These are phyloP conservation scores for Grallaria varia DNA, from an alignment of 2,113 vertebrate species.

Conservation along the genomic window DNA sequence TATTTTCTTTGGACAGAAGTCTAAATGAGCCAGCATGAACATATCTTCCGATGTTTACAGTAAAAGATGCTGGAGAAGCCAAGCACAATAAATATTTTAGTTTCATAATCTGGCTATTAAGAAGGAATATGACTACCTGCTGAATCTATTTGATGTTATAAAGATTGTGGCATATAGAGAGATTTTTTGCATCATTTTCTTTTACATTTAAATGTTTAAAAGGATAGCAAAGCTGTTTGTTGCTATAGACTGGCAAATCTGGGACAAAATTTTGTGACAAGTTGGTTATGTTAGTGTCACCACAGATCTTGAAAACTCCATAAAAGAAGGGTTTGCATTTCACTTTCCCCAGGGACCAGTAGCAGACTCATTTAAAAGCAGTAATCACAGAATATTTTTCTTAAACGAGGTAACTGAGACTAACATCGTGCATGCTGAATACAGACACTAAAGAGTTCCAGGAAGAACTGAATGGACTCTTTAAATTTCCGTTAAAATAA, in stretches of 20 bases:
- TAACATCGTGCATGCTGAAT: background rate
- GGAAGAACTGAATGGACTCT: background rate
- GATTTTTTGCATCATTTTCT: background rate
- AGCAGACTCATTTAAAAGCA: constrained; percentile 20
- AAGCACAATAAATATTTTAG: constrained; percentile 52
- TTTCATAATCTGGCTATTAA: constrained; percentile 29
- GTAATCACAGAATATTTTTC: constrained; percentile 5
- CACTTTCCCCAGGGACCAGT: background rate
- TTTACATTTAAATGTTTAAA: background rate
- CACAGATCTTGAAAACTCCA: background rate
- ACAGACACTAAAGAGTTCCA: background rate
- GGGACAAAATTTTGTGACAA: background rate
- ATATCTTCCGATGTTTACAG: constrained; percentile 12
- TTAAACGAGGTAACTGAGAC: background rate
- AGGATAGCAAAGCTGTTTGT: background rate
- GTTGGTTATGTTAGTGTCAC: background rate
- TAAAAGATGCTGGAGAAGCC: constrained; percentile 22
- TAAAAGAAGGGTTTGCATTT: background rate
- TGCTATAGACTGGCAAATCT: background rate
- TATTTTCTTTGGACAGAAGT: constrained; percentile 56
- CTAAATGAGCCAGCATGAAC: background rate
- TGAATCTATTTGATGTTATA: background rate
- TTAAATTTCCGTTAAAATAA: background rate
- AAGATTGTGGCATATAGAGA: background rate
- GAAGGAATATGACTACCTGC: constrained; percentile 2